Evolutionary conservation across 2,888 invertebrate species (phyloP), one percentile per base, ranked within the genome.

Genomic region (Cephus rjabovi): DNA sequence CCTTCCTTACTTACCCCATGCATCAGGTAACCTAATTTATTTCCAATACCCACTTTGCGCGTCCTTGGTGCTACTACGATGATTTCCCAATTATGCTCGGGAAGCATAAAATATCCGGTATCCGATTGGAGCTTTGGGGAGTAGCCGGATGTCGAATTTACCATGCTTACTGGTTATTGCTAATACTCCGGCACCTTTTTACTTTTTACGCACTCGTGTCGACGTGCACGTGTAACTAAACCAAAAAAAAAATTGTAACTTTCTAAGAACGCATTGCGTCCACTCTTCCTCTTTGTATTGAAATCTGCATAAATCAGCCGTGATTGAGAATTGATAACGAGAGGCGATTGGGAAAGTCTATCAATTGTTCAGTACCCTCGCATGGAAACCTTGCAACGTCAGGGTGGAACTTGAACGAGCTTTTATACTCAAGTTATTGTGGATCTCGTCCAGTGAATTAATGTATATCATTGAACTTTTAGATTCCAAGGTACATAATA

Each of bases 1-100:
- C 96, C 1, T 98, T 98, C 91, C 93, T 98, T 80, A 98, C 97
- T 1, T 98, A 97, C 92, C 98, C 98, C 31, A 98, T 98, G 98
- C 97, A 97, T 92, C 98, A 98, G 95, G 97, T 97, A 91, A 87
- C 81, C 69, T 68, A 1, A 74, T 74, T 70, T 76, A 56, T 69
- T 75, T 77, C 35, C 34, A 71, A 71, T 71, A 31, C 15, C 23
- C 30, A 30, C 31, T 15, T 56, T 56, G 9, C 23, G 9, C 56
- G 56, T 15, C 56, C 23, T 56, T 56, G 56, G 3, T 9, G 56
- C 56, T 56, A 12, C 12, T 35, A 3, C 56, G 56, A 23, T 9
- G 9, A 56, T 56, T 56, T 56, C 9, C 56, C 23, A 56, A 56
- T 56, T 56, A 56, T 9, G 9, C 56, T 6, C 56, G 56, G 56